These are phyloP conservation scores for Oryctes rhinoceros DNA, from an alignment of 1,140 invertebrate genomes.

Conservation along the genomic window DNA sequence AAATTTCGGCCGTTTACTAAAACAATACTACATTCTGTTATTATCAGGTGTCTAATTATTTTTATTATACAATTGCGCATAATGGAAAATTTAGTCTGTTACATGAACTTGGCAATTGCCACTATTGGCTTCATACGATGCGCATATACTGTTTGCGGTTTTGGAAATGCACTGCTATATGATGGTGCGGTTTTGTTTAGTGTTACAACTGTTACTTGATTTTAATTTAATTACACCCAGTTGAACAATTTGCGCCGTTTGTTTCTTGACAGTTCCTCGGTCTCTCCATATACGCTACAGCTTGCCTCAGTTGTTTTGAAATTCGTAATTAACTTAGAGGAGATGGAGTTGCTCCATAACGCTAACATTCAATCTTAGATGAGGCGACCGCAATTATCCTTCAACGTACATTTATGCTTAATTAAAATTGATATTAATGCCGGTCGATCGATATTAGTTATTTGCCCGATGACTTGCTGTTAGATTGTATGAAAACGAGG, in stretches of 20 bases:
- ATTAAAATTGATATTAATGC: slow-evolving; percentile 30
- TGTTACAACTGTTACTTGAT: slow-evolving; percentile 4
- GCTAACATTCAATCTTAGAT: slow-evolving; percentile 30
- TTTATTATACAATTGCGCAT: no score
- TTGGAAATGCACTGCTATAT: slow-evolving; percentile 10
- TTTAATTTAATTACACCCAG: slow-evolving; percentile 36
- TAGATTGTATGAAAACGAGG: not conserved
- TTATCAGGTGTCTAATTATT: no score
- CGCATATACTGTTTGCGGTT: not conserved
- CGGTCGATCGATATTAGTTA: slow-evolving; percentile 14
- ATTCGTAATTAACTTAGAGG: slow-evolving; percentile 29
- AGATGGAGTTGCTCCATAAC: not conserved
- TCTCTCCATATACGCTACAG: slow-evolving; percentile 12
- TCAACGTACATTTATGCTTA: slow-evolving; percentile 11
- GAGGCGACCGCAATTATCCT: slow-evolving; percentile 19
- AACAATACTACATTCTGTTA: no score
- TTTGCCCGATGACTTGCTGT: slow-evolving; percentile 5
- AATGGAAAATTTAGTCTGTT: no score
- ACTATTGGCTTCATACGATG: not conserved
- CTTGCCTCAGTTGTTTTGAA: slow-evolving; percentile 20
- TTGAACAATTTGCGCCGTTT: slow-evolving; percentile 31
- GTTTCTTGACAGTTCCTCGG: slow-evolving; percentile 36
- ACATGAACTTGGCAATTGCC: not conserved
- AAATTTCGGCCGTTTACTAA: no score
- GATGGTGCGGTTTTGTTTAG: not conserved